A percentile compares a stretch with the other conserved stretches of the same genome.
These are phyloP conservation scores for Leptarthrus brevirostris DNA, from an alignment of 2,888 invertebrate species.

Conservation along the genomic window DNA sequence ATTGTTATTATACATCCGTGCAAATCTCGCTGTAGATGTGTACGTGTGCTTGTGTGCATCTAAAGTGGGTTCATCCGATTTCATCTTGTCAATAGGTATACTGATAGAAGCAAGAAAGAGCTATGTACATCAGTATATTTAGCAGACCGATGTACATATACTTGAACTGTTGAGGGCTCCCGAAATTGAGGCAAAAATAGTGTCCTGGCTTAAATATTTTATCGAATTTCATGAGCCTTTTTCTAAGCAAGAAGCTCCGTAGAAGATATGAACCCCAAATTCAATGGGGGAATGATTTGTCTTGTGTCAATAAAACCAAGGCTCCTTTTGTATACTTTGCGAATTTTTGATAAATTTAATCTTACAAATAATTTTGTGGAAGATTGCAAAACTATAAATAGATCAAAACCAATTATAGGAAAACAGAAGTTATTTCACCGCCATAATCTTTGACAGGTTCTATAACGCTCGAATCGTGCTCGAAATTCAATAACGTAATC, in stretches of 20 bases:
- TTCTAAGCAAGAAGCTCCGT: neutral
- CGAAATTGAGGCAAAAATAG: slow-evolving; percentile 31
- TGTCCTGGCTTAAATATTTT: slow-evolving; percentile 33
- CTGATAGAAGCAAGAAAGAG: neutral
- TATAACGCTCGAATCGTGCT: too few species aligned
- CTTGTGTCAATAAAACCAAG: slow-evolving; percentile 10
- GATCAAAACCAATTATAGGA: too few species aligned
- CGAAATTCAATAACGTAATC: too few species aligned
- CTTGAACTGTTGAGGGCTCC: slow-evolving; percentile 9
- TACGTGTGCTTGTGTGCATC: neutral
- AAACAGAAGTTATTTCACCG: too few species aligned
- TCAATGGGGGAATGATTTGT: slow-evolving; percentile 24
- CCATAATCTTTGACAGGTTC: too few species aligned
- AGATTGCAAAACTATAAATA: too few species aligned
- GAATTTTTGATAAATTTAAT: neutral
- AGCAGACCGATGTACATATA: neutral
- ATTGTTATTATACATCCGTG: slow-evolving; percentile 25
- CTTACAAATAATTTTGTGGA: too few species aligned
- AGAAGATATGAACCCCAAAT: neutral
- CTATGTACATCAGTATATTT: neutral
- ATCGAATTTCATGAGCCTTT: slow-evolving; percentile 21
- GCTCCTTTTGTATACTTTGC: neutral
- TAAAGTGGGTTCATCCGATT: slow-evolving; percentile 35
- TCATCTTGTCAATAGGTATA: slow-evolving; percentile 33
- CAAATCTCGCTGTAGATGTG: neutral